phyloP scores from a whole-genome alignment of 1,140 invertebrate species.

The Bombus waltoni region DNA sequence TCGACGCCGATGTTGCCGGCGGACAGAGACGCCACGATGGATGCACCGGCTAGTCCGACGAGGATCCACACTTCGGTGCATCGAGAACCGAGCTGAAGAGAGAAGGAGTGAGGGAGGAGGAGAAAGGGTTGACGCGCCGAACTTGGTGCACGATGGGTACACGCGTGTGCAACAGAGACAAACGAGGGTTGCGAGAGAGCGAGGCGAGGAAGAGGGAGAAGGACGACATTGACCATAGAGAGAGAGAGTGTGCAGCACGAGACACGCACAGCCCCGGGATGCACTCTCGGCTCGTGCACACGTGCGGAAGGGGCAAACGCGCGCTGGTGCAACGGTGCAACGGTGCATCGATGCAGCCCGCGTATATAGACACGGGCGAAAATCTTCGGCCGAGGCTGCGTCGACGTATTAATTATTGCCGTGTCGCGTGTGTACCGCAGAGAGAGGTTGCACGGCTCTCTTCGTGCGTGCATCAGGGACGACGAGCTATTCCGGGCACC shows the following conservation, averaged over 20 bases:
- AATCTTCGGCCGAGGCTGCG: conserved; percentile 18
- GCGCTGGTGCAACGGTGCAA: conserved; percentile 12
- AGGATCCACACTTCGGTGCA: conserved; percentile 21
- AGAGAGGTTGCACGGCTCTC: conserved; percentile 8
- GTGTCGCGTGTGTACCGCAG: conserved; percentile 14
- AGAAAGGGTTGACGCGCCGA: not conserved
- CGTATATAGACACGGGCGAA: conserved; percentile 2
- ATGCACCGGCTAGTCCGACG: conserved; percentile 30
- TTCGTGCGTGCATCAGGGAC: not conserved
- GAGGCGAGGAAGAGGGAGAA: not conserved
- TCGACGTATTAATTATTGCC: conserved; percentile 52
- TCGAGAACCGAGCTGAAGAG: not conserved
- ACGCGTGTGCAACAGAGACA: conserved; percentile 16
- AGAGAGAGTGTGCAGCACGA: conserved; percentile 41
- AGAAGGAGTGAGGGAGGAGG: not conserved
- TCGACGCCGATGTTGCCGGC: conserved; percentile 14
- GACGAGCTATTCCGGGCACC: conserved; percentile 11
- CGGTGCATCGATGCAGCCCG: conserved; percentile 19
- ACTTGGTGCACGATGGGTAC: not conserved
- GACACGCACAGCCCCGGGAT: conserved; percentile 28
- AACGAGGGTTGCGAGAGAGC: not conserved
- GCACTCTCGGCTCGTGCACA: conserved; percentile 32
- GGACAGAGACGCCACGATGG: conserved; percentile 29
- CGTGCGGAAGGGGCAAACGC: conserved; percentile 40
- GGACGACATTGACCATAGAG: conserved; percentile 41